These are phyloP conservation scores for Penaeus chinensis DNA, from an alignment of 1,140 invertebrate genomes.

Conservation along the genomic window DNA sequence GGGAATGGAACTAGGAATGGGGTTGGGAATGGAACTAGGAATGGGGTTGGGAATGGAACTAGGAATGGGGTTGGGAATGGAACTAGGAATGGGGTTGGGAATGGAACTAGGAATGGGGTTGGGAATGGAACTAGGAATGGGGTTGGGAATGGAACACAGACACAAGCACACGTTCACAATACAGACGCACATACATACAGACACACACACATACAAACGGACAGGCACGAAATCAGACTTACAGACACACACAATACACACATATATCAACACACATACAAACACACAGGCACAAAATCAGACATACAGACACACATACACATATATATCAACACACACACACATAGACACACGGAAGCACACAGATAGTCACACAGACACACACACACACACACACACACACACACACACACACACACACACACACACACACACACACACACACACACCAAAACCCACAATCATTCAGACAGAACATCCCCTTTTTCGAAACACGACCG, in stretches of 20 bases:
- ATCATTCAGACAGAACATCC: too few relatives aligned
- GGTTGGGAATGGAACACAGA: too few relatives aligned
- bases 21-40: too few relatives aligned
- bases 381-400: background rate
- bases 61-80: too few relatives aligned
- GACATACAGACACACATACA: background rate
- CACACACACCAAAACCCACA: background rate
- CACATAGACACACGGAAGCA: background rate
- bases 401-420: background rate
- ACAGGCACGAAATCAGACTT: background rate
- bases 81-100: too few relatives aligned
- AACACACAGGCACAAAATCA: background rate
- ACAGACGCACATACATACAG: background rate
- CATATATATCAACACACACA: background rate
- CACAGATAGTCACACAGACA: background rate
- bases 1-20: too few relatives aligned
- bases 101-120: too few relatives aligned
- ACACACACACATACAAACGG: background rate
- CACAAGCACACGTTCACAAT: background rate
- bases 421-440: background rate
- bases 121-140: too few relatives aligned
- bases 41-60: too few relatives aligned
- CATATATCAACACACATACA: background rate
- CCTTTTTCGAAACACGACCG: too few relatives aligned
- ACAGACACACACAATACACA: background rate